Evolutionary conservation across 2,888 invertebrate species (phyloP).

Genomic region (Stratiomys singularior): DNA sequence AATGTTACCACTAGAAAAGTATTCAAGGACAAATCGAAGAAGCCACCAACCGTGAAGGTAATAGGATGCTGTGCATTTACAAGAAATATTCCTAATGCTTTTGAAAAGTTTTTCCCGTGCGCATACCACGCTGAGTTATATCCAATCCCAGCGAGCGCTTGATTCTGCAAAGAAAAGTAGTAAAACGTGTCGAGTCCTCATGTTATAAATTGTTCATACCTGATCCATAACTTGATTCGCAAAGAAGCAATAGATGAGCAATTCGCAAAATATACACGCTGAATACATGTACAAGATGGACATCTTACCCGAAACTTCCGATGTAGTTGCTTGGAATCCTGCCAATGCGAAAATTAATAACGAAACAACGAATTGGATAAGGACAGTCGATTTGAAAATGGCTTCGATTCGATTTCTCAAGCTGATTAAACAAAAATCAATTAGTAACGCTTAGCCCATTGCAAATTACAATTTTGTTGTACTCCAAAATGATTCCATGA

Average conservation of each 20-base stretch:
- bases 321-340: slow-evolving; percentile 57
- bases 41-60: slow-evolving; percentile 58
- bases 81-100: slow-evolving; percentile 56
- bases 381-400: slow-evolving; percentile 55
- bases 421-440: too few species aligned
- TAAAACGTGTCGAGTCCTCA: background rate
- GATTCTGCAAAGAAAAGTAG: slow-evolving; percentile 54
- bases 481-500: background rate
- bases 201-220: slow-evolving; percentile 51
- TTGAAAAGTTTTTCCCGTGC: slow-evolving; percentile 54
- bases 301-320: slow-evolving; percentile 52
- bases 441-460: too few species aligned
- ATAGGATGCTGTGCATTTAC: slow-evolving; percentile 56
- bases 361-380: slow-evolving; percentile 58
- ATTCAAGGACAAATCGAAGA: slow-evolving; percentile 56
- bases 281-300: slow-evolving; percentile 57
- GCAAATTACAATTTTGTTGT: too few species aligned
- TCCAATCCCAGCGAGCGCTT: slow-evolving; percentile 56
- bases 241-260: slow-evolving; percentile 59
- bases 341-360: slow-evolving; percentile 57
- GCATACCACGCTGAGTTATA: slow-evolving; percentile 57
- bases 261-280: slow-evolving; percentile 56
- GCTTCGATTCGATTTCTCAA: slow-evolving; percentile 56
- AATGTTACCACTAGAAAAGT: slow-evolving; percentile 55
- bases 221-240: slow-evolving; percentile 59